A percentile compares a stretch with the other conserved stretches of the same genome.
Conservation (phyloP, 2,797 vertebrate species). For the Brachymystax lenok region DNA sequence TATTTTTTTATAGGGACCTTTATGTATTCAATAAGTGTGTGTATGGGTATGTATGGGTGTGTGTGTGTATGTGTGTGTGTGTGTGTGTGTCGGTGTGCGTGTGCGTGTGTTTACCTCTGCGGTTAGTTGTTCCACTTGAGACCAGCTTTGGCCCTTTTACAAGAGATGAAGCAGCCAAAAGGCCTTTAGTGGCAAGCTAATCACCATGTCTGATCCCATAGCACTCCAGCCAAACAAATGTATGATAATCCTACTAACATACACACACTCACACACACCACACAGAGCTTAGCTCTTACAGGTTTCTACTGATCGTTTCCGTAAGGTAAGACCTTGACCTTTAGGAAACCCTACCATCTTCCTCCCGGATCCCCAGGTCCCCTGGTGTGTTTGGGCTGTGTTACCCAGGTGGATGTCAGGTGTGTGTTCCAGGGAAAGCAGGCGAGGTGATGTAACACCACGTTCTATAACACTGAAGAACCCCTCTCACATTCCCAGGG, state of each 20-base stretch:
- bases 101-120: neutral
- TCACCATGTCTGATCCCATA: constrained; percentile 37
- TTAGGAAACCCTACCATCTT: neutral
- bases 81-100: neutral
- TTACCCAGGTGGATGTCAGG: constrained; percentile 6
- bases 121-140: neutral
- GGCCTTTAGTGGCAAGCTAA: constrained; percentile 38
- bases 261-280: constrained; percentile 2
- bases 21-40: neutral
- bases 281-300: neutral
- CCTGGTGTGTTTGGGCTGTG: neutral
- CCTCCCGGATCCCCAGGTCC: neutral
- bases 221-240: constrained; percentile 1
- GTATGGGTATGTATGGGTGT: neutral
- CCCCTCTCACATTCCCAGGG: neutral
- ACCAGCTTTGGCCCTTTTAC: constrained; percentile 9
- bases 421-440: constrained; percentile 1
- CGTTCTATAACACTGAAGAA: neutral
- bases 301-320: neutral
- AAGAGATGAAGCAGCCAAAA: constrained; percentile 28
- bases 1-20: neutral
- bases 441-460: neutral
- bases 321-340: neutral
- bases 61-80: neutral
- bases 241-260: neutral